Conservation (phyloP, 2,888 invertebrate species). For the Eristalis tenax region DNA sequence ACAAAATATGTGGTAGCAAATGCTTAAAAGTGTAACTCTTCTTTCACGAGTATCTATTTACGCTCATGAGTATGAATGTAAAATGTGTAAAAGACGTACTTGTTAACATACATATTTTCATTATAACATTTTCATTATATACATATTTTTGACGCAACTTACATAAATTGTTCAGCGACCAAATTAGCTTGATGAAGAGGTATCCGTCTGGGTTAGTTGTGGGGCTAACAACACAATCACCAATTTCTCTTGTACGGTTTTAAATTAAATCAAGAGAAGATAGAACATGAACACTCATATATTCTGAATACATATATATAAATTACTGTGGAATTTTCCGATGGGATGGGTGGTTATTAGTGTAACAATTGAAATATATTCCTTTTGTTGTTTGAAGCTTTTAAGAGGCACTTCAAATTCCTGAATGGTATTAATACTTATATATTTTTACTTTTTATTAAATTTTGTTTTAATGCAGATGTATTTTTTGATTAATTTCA, state of each 20-base stretch:
- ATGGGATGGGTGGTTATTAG: neutral
- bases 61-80: too few relatives aligned
- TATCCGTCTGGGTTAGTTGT: slow-evolving; percentile 62
- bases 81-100: too few relatives aligned
- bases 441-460: slow-evolving; percentile 11
- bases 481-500: slow-evolving; percentile 22
- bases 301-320: neutral
- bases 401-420: slow-evolving; percentile 67
- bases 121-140: too few relatives aligned
- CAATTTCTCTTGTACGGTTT: neutral
- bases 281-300: slow-evolving; percentile 6
- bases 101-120: too few relatives aligned
- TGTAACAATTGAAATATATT: neutral
- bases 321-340: neutral
- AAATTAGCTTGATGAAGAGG: slow-evolving; percentile 12
- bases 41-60: too few relatives aligned
- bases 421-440: slow-evolving; percentile 41
- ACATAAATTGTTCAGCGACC: slow-evolving; percentile 46
- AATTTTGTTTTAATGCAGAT: neutral
- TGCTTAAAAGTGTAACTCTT: too few relatives aligned
- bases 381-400: slow-evolving; percentile 43
- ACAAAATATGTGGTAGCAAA: too few relatives aligned
- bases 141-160: slow-evolving; percentile 28
- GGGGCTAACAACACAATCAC: slow-evolving; percentile 33
- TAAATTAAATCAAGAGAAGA: slow-evolving; percentile 13